Evolutionary conservation across 2,113 vertebrate genomes (phyloP), one percentile per base, ranked within the genome.

Genomic region (Notarius lentiginosus): DNA sequence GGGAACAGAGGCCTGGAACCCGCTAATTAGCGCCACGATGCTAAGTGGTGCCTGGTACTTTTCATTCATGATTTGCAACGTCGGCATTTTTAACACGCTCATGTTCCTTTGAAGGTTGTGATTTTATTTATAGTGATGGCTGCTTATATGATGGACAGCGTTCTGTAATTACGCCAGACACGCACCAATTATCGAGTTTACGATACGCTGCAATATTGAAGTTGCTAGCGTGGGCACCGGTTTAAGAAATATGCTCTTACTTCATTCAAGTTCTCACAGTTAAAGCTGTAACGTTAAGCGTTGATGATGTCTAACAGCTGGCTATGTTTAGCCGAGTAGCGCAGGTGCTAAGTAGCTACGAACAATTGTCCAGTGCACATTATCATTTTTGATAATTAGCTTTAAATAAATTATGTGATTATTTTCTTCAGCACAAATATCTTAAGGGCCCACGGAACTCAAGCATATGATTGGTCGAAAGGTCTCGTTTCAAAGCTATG

Each of bases 1-100:
- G 12, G 30, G 12, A 47, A 60, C 53, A n/a, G 11, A 81, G 30
- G 51, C 60, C 61, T 76, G 73, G 27, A 83, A 51, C 30, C 20
- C 5, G 11, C 75, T 77, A 79, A 86, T 86, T 86, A 86, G 61
- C 11, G 18, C 47, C 63, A 79, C 4, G 20, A 56, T 68, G 61
- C 84, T 86, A 79, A 61, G n/a, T n/a, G 22, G 20, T 51, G 30
- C 27, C 75, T 63, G 27, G 41, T 65, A 63, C 73, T 47, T 56
- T 84, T 34, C 75, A 53, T 60, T 84, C 27, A 47, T 58, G 55
- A 75, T 84, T 60, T 61, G 79, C 27, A 80, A 41, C 30, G 30
- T 60, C 4, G 27, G 55, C 55, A 49, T 80, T 61, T 80, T 80
- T 58, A 49, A 84, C 60, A 84, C 55, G 12, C 12, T 18, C 11